A percentile compares a stretch with the other conserved stretches of the same genome.
These are phyloP conservation scores for Podarcis cretensis DNA, from an alignment of 2,113 vertebrate genomes.

Conservation along the genomic window DNA sequence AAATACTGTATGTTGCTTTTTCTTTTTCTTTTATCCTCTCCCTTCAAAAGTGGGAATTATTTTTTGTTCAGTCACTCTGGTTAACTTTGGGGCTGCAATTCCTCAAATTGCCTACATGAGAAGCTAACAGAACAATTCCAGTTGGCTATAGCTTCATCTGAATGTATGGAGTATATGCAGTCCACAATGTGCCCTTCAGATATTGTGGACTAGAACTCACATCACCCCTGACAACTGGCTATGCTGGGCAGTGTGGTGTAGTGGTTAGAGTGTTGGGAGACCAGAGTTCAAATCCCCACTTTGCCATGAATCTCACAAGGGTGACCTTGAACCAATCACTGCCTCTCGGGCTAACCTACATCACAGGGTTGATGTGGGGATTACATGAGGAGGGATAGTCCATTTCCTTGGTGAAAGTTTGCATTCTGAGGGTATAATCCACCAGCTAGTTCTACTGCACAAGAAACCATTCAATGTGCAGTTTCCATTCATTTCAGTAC, in stretches of 20 bases:
- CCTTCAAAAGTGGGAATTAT: constrained; percentile 5
- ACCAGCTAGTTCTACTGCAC: not conserved
- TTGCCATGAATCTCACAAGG: no score
- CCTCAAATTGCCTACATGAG: constrained; percentile 6
- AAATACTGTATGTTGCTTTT: constrained; percentile 66
- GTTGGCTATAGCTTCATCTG: not conserved
- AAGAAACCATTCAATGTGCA: not conserved
- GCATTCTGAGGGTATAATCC: not conserved
- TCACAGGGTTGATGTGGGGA: no score
- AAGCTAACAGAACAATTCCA: not conserved
- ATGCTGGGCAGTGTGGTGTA: no score
- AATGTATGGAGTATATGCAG: not conserved
- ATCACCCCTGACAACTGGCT: not conserved
- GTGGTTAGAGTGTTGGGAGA: no score
- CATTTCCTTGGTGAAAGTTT: not conserved
- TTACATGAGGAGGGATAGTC: not conserved
- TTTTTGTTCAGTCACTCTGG: constrained; percentile 3
- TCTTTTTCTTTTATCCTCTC: not conserved
- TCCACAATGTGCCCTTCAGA: not conserved
- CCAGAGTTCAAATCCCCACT: no score
- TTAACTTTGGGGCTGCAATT: constrained; percentile 61
- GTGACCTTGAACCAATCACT: no score
- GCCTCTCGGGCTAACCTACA: no score
- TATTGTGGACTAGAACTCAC: not conserved
- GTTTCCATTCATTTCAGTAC: not conserved